phyloP scores from a whole-genome alignment of 2,113 vertebrate genomes.

The Strix uralensis region DNA sequence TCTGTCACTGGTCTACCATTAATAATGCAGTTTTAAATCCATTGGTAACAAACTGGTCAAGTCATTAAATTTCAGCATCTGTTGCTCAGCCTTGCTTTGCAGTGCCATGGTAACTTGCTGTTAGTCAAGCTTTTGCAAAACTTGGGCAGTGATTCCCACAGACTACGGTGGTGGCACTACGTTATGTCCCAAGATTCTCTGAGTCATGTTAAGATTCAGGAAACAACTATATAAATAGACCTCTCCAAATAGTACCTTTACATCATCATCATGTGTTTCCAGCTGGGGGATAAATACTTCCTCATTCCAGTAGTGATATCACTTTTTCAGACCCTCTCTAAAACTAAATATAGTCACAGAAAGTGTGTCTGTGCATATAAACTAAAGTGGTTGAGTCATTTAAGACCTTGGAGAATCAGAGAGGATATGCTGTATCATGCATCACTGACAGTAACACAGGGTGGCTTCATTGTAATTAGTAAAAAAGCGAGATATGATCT shows the following conservation, averaged over 20 bases:
- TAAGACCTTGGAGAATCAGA: not conserved
- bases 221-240: conserved; percentile 49
- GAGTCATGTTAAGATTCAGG: conserved; percentile 11
- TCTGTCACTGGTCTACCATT: not conserved
- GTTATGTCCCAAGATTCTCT: not conserved
- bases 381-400: not conserved
- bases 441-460: not conserved
- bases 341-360: conserved; percentile 56
- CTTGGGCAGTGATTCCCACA: not conserved
- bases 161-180: not conserved
- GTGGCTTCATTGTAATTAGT: not conserved
- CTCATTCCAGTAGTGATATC: conserved; percentile 39
- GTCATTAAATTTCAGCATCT: not conserved
- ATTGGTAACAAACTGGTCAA: not conserved
- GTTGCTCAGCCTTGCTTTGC: not conserved
- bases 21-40: not conserved
- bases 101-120: not conserved
- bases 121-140: not conserved
- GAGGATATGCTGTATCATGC: not conserved
- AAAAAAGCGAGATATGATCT: not conserved
- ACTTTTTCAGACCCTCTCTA: conserved; percentile 47
- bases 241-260: conserved; percentile 49
- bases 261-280: conserved; percentile 59
- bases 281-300: conserved; percentile 18
- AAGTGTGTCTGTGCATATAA: not conserved